A percentile compares a stretch with the other conserved stretches of the same genome.
Evolutionary conservation across 2,113 vertebrate species (phyloP).

Genomic region (Leucoraja erinaceus): DNA sequence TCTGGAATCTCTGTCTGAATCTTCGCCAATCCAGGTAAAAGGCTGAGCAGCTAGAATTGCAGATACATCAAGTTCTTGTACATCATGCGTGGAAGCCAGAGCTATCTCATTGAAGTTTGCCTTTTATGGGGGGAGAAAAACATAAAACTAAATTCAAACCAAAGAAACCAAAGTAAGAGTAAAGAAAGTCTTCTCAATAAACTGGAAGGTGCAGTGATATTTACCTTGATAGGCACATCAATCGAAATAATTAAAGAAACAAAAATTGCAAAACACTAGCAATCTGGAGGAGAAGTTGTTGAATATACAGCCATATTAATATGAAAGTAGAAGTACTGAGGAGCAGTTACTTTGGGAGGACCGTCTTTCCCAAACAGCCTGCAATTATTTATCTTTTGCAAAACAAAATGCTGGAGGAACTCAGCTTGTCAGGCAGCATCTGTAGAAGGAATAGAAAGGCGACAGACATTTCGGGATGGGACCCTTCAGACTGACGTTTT

Average conservation of each 20-base stretch:
- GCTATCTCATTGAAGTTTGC: conserved; percentile 89
- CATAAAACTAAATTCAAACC: conserved; percentile 40
- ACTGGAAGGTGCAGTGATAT: neutral
- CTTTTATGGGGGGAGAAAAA: conserved; percentile 49
- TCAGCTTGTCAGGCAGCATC: no score
- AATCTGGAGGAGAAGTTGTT: neutral
- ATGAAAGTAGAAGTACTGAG: neutral
- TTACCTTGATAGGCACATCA: neutral
- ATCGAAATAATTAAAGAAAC: neutral
- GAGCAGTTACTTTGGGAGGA: neutral
- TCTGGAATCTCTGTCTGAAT: conserved; percentile 90
- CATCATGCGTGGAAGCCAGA: conserved; percentile 92
- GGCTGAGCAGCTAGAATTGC: conserved; percentile 81
- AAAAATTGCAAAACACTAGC: neutral
- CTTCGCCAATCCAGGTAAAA: conserved; percentile 94
- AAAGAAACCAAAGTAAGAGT: conserved; percentile 15
- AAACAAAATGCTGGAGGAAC: no score
- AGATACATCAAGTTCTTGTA: conserved; percentile 92
- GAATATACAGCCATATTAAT: neutral
- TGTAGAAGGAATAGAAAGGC: no score
- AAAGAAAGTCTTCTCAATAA: neutral
- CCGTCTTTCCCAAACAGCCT: neutral
- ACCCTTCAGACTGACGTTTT: no score
- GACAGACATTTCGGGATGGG: no score
- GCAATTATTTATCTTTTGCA: neutral